A percentile compares a stretch with the other conserved stretches of the same genome.
These are phyloP conservation scores for Lepidocyrtoides sp. DNA, from an alignment of 2,888 invertebrate genomes.

Conservation along the genomic window DNA sequence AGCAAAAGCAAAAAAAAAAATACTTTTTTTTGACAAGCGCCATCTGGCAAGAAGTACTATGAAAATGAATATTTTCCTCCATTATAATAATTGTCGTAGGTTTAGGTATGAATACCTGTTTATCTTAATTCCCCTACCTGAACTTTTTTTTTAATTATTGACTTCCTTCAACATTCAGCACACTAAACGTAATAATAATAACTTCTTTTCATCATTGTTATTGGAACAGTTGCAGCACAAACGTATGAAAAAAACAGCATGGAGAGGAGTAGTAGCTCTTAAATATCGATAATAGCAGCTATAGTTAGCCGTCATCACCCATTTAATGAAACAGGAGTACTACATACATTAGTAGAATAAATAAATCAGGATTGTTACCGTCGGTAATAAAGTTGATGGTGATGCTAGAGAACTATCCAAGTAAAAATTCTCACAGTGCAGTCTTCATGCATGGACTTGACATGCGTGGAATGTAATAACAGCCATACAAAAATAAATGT, in stretches of 20 bases:
- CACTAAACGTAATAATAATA: neutral
- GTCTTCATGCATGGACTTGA: constrained; percentile 13
- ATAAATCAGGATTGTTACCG: neutral
- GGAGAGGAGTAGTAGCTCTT: neutral
- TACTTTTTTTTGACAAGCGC: too few relatives aligned
- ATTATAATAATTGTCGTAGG: too few relatives aligned
- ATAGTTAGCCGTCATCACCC: neutral
- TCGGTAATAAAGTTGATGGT: neutral
- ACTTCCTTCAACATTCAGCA: constrained; percentile 24
- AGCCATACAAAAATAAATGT: neutral
- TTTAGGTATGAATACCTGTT: too few relatives aligned
- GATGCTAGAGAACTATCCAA: constrained; percentile 34
- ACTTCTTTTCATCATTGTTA: neutral
- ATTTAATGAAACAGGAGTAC: constrained; percentile 62
- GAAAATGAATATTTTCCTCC: too few relatives aligned
- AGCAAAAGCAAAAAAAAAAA: too few relatives aligned
- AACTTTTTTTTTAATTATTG: constrained; percentile 3
- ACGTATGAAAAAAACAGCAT: neutral
- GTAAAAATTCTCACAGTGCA: constrained; percentile 46
- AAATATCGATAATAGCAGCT: neutral
- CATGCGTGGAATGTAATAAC: neutral
- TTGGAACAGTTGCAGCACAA: too few relatives aligned
- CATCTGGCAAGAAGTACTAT: too few relatives aligned
- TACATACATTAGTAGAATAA: neutral
- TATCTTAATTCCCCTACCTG: neutral